Base-by-base conservation (phyloP, 2,888 invertebrate genomes). In the Formica aserva region DNA sequence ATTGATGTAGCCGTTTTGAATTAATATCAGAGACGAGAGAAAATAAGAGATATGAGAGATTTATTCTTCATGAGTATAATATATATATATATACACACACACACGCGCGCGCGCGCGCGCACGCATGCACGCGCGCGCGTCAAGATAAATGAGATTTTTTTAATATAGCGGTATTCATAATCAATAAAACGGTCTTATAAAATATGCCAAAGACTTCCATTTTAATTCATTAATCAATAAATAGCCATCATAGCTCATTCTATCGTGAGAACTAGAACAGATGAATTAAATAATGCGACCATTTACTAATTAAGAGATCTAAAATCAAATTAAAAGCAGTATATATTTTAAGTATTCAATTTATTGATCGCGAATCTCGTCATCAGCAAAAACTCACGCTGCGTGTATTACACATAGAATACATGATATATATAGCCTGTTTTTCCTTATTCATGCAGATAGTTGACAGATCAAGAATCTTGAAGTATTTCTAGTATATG, bases 201-300 rank as follows among this genome's bases (percentile, higher is more conserved):
- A 77, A 77, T 18, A 18, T 26, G 22, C 26, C 55, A 32, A 60
- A 80, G 22, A 72, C 18, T 45, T 26, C 72, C 9, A 72, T 41
- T 60, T 67, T 45, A 32, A 26, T 45, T 57, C 18, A 18, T 72
- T 60, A 72, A 71, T 80, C 78, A 60, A 78, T 71, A 57, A 71
- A 18, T 32, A 69, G 3, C 29, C 9, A 67, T 52, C 41, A 55
- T 55, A 29, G 55, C 29, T 55, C 29, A 38, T 41, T 57, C 15
- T 32, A 41, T 22, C 41, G 29, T 15, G 13, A 72, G 13, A 72
- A 60, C 29, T 67, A 55, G 69, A 15, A 5, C 29, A 29, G n/a
- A 38, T 69, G 67, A 57, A 77, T 77, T 29, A 69, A 57, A 57
- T 41, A 77, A 69, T n/a, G 26, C 9, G 35, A 13, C 11, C 35